These are phyloP conservation scores for Linnaemya vulpina DNA, from an alignment of 2,888 invertebrate genomes.

Conservation along the genomic window DNA sequence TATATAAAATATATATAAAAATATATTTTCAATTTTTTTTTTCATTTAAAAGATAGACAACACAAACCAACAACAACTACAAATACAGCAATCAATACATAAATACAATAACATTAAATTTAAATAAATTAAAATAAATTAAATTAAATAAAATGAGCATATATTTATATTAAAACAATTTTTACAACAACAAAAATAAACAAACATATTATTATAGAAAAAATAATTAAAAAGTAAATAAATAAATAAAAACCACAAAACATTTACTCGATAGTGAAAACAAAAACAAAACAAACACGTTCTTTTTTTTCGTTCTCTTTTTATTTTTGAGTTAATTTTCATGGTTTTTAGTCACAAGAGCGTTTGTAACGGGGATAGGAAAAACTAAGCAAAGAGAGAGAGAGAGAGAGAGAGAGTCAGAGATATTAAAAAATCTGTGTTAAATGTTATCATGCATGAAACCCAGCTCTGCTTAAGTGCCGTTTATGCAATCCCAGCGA, in stretches of 20 bases:
- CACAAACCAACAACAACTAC: slow-evolving; percentile 45
- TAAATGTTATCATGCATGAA: too few relatives aligned
- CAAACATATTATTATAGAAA: slow-evolving; percentile 28
- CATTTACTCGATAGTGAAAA: slow-evolving; percentile 58
- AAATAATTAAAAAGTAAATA: slow-evolving; percentile 33
- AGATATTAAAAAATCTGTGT: background rate
- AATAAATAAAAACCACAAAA: slow-evolving; percentile 54
- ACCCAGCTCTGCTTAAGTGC: too few relatives aligned
- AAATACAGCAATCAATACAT: slow-evolving; percentile 60
- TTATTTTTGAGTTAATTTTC: slow-evolving; percentile 17
- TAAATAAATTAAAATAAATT: slow-evolving; percentile 10
- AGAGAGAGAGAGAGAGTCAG: background rate
- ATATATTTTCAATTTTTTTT: slow-evolving; percentile 50
- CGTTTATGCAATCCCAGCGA: too few relatives aligned
- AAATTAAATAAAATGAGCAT: slow-evolving; percentile 36
- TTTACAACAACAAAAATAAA: slow-evolving; percentile 55
- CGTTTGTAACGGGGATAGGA: background rate
- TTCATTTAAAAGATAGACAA: slow-evolving; percentile 53
- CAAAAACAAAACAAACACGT: too few relatives aligned
- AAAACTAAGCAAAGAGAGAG: background rate
- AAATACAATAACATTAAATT: slow-evolving; percentile 52
- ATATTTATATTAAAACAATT: slow-evolving; percentile 64
- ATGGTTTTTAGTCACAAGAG: slow-evolving; percentile 12
- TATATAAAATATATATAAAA: background rate
- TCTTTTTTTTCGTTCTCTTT: too few relatives aligned